Conservation (phyloP, 2,113 vertebrate genomes). For the Hydrolagus affinis region DNA sequence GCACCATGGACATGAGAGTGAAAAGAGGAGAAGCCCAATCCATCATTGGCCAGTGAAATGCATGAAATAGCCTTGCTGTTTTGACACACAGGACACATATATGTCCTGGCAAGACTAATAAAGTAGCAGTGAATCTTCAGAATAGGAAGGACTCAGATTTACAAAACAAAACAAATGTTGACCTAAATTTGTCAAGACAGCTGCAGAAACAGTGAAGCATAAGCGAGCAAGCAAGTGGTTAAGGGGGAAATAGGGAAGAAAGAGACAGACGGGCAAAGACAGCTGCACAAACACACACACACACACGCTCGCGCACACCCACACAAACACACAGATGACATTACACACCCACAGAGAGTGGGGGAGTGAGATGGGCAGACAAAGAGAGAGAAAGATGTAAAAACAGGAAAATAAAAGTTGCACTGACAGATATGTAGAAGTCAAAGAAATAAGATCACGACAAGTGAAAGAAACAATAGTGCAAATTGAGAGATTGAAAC, state of each 20-base stretch:
- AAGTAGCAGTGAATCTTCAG: no score
- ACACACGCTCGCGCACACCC: no score
- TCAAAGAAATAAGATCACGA: neutral
- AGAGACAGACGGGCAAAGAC: neutral
- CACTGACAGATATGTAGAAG: neutral
- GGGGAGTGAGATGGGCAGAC: neutral
- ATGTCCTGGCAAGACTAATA: no score
- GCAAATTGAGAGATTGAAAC: neutral
- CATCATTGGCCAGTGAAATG: no score
- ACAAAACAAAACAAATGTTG: neutral
- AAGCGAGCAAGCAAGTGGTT: neutral
- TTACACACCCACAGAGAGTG: neutral
- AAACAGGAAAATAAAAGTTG: neutral
- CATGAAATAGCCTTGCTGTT: no score
- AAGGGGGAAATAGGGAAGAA: neutral
- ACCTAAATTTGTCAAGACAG: neutral
- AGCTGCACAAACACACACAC: neutral
- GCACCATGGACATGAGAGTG: no score
- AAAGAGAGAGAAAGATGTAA: slow-evolving; percentile 25
- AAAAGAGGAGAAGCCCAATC: no score
- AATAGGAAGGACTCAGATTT: neutral
- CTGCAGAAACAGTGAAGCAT: neutral
- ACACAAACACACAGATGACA: neutral
- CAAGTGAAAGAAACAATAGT: neutral
- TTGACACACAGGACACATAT: no score